Base-by-base conservation (phyloP, 2,113 vertebrate species). In the Osmerus eperlanus region DNA sequence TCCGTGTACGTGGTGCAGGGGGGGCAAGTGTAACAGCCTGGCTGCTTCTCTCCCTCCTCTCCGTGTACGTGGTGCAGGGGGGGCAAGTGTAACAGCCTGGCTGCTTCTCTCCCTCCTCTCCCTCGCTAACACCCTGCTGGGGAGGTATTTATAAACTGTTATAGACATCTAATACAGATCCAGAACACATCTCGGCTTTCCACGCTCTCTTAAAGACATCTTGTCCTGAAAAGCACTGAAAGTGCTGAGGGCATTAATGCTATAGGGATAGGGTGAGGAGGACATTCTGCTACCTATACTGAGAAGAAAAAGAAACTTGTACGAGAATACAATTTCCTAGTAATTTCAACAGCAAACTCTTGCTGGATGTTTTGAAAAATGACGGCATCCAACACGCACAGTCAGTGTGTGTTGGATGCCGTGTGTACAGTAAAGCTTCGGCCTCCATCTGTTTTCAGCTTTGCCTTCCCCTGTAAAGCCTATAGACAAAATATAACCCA, bases 101-200 rank as follows among this genome's bases (percentile, higher is more conserved):
- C 74, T 70, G 32, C 65, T 63, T 47, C 21, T 21, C 21, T 21
- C 21, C 21, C 21, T 36, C 36, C 63, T 32, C 36, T 47, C 36
- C 65, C 66, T 36, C 4, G 21, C 71, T 65, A 72, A 79, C 78
- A 73, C 28, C 28, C 28, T 29, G 61, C 64, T 65, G 64, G 4
- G 64, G 74, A 73, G 76, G 76, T 82, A 80, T 83, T 84, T 77
- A 78, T 84, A 80, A 81, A 79, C 70, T 3, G 29, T 68, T 66
- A 41, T 16, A 59, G 75, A 83, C 79, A 79, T 86, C 83, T 83
- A 76, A 76, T 68, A 76, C 83, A 79, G 78, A 84, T 70, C 71
- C 54, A 72, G 70, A 60, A 73, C 71, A 71, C 73, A 68, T 59
- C 64, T 79, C 78, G 25, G 68, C 67, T 81, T 55, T 53, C 66